A percentile compares a stretch with the other conserved stretches of the same genome.
Evolutionary conservation across 2,888 invertebrate species (phyloP).

Genomic region (Meiosimyza decipiens): DNA sequence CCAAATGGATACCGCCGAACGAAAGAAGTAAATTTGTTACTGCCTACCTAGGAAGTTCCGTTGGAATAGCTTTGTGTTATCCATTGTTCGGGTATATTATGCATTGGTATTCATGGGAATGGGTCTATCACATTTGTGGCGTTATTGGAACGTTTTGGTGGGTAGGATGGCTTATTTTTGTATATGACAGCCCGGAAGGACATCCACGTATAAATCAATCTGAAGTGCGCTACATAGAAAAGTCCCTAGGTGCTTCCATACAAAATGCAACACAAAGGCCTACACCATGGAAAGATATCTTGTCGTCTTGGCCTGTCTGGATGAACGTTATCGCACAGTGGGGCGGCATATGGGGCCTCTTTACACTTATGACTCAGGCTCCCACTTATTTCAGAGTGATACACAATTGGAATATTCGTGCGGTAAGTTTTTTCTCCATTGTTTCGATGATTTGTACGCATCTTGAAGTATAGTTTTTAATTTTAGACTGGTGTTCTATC

Average conservation of each 20-base stretch:
- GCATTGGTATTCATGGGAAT: constrained; percentile 76
- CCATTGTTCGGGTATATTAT: constrained; percentile 78
- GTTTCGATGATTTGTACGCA: background rate
- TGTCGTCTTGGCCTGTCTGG: constrained; percentile 74
- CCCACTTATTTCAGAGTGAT: constrained; percentile 78
- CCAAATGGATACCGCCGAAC: constrained; percentile 84
- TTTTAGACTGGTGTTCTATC: constrained; percentile 71
- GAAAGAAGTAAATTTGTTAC: constrained; percentile 80
- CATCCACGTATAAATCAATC: constrained; percentile 74
- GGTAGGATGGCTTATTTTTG: constrained; percentile 72
- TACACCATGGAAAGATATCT: constrained; percentile 74
- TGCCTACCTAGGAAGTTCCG: constrained; percentile 74
- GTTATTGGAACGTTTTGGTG: constrained; percentile 75
- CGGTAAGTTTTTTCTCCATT: constrained; percentile 69
- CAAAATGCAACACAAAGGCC: constrained; percentile 60
- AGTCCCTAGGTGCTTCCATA: constrained; percentile 68
- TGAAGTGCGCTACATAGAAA: constrained; percentile 72
- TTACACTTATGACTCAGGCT: constrained; percentile 77
- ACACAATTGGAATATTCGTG: constrained; percentile 76
- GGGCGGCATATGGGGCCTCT: constrained; percentile 77
- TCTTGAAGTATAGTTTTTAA: background rate
- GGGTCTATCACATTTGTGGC: constrained; percentile 76
- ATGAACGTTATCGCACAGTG: constrained; percentile 74
- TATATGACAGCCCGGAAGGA: constrained; percentile 73
- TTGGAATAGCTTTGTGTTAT: constrained; percentile 76